phyloP scores from a whole-genome alignment of 2,797 vertebrate species.

The Gila robusta region DNA sequence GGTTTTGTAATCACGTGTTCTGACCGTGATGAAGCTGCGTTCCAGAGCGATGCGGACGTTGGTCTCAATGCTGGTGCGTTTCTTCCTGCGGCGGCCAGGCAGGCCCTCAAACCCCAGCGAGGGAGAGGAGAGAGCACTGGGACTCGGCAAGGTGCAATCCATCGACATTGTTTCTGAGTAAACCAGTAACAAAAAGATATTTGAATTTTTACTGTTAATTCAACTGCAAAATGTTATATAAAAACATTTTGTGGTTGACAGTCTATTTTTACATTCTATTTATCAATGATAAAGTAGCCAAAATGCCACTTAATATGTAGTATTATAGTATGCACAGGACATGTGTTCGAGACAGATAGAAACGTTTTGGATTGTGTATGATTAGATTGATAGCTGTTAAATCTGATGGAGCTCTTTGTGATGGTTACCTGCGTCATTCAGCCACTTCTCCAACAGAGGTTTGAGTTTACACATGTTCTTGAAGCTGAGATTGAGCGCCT shows the following conservation, averaged over 20 bases:
- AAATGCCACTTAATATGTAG: not conserved
- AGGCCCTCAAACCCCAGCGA: conserved; percentile 88
- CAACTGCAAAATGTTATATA: not conserved
- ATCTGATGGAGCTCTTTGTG: not conserved
- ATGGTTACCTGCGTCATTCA: conserved; percentile 87
- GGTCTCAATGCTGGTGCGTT: conserved; percentile 96
- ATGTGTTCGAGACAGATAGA: not conserved
- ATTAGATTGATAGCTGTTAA: not conserved
- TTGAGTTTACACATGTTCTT: conserved; percentile 98
- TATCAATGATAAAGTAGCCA: not conserved
- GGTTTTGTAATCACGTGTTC: conserved; percentile 35
- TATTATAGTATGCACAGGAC: not conserved
- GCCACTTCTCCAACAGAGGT: conserved; percentile 94
- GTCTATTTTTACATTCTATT: not conserved
- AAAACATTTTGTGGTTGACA: not conserved
- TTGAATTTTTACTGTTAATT: too few relatives aligned
- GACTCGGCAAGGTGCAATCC: conserved; percentile 90
- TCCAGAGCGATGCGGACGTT: conserved; percentile 93
- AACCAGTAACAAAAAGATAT: not conserved
- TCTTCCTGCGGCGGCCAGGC: conserved; percentile 90
- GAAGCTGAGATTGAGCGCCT: conserved; percentile 95
- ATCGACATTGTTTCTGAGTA: conserved; percentile 90
- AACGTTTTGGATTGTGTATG: not conserved
- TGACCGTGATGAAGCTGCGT: conserved; percentile 90
- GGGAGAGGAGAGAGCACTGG: conserved; percentile 87